Conservation (phyloP, 2,888 invertebrate genomes). For the Patella pellucida region DNA sequence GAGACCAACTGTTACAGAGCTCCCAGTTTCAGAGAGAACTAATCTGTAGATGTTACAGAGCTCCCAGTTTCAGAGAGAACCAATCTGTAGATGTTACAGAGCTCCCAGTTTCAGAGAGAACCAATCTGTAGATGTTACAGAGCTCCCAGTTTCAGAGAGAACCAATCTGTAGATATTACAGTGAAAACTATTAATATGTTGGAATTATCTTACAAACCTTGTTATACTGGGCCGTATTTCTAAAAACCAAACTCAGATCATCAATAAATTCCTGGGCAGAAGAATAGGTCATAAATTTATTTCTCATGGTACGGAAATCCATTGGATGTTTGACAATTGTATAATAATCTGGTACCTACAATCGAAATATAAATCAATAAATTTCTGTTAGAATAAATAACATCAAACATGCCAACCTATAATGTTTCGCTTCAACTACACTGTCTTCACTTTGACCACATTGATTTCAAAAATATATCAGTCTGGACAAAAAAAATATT, state of each 20-base stretch:
- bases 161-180: too few species aligned
- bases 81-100: too few species aligned
- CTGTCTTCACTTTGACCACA: not conserved
- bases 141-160: too few species aligned
- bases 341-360: slow-evolving; percentile 95
- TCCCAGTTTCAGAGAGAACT: too few species aligned
- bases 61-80: too few species aligned
- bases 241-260: slow-evolving; percentile 64
- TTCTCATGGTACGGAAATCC: slow-evolving; percentile 94
- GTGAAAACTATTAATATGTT: too few species aligned
- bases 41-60: too few species aligned
- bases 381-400: not conserved
- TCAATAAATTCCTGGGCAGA: slow-evolving; percentile 63
- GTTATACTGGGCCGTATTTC: slow-evolving; percentile 66
- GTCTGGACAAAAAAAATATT: too few species aligned
- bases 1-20: too few species aligned
- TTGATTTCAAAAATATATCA: not conserved
- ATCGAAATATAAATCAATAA: slow-evolving; percentile 11
- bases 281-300: slow-evolving; percentile 74
- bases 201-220: slow-evolving; percentile 46
- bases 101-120: too few species aligned
- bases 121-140: too few species aligned
- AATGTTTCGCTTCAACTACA: not conserved
- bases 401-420: not conserved
- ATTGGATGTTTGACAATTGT: slow-evolving; percentile 95